These are phyloP conservation scores for Seira musarum DNA, from an alignment of 2,888 invertebrate genomes.

Conservation along the genomic window DNA sequence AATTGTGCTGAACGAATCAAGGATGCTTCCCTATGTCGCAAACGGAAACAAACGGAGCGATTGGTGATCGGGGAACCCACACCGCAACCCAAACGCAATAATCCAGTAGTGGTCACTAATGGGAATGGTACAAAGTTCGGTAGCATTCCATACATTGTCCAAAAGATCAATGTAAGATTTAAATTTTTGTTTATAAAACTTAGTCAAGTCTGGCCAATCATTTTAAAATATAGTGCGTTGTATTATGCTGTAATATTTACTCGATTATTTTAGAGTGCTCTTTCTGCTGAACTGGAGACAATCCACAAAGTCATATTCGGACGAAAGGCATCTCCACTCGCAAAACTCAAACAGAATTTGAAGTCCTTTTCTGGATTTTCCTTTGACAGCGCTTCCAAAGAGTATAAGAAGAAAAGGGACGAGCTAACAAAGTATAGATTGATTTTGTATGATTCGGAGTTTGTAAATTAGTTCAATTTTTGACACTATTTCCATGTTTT, in stretches of 20 bases:
- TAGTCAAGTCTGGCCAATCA: background rate
- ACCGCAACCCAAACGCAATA: slow-evolving; percentile 17
- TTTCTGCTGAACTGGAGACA: slow-evolving; percentile 30
- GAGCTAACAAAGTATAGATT: slow-evolving; percentile 17
- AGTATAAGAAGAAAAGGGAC: slow-evolving; percentile 48
- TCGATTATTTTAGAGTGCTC: slow-evolving; percentile 30
- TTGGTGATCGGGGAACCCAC: slow-evolving; percentile 21
- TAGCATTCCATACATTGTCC: slow-evolving; percentile 49
- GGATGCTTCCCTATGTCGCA: slow-evolving; percentile 41
- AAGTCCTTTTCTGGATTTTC: slow-evolving; percentile 51
- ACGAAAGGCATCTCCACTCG: slow-evolving; percentile 23
- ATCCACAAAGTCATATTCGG: slow-evolving; percentile 49
- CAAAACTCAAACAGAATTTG: slow-evolving; percentile 46
- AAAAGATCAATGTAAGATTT: slow-evolving; percentile 49
- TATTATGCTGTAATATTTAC: background rate
- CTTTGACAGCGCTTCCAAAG: slow-evolving; percentile 28
- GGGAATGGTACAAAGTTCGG: slow-evolving; percentile 49
- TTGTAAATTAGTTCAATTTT: background rate
- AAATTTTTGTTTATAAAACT: background rate
- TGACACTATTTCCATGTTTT: too few relatives aligned
- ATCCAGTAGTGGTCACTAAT: slow-evolving; percentile 15
- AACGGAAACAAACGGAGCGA: slow-evolving; percentile 57
- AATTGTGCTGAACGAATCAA: slow-evolving; percentile 56
- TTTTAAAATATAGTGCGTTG: background rate
- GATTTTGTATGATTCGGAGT: too few relatives aligned